phyloP scores from a whole-genome alignment of 1,140 invertebrate species.

The Drosophila takahashii region DNA sequence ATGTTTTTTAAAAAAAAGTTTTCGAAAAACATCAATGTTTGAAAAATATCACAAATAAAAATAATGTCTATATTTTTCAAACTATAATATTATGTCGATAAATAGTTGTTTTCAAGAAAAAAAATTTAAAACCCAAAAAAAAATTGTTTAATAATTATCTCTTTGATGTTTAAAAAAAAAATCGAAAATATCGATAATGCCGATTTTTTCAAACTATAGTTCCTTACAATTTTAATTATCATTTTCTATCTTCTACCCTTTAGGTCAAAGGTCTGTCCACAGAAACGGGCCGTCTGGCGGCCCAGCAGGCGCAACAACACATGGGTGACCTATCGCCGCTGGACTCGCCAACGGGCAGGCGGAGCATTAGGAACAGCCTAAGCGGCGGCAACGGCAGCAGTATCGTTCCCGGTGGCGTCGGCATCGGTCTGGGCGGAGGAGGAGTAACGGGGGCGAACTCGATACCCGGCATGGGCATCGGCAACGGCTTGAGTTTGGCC shows the following conservation, averaged over 20 bases:
- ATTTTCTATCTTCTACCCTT: not conserved
- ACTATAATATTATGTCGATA: too few relatives aligned
- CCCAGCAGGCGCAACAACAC: slow-evolving; percentile 87
- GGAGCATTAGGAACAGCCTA: slow-evolving; percentile 83
- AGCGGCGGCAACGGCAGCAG: slow-evolving; percentile 53
- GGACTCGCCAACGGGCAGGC: slow-evolving; percentile 77
- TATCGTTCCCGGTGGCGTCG: slow-evolving; percentile 45
- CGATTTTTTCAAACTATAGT: too few relatives aligned
- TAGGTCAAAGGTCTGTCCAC: slow-evolving; percentile 91
- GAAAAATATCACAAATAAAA: too few relatives aligned
- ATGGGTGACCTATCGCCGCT: slow-evolving; percentile 76
- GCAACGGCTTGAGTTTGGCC: slow-evolving; percentile 63
- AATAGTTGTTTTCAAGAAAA: too few relatives aligned
- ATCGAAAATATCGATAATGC: too few relatives aligned
- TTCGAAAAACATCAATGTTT: too few relatives aligned
- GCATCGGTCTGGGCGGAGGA: slow-evolving; percentile 26
- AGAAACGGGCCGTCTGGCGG: slow-evolving; percentile 90
- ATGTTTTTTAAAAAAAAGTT: too few relatives aligned
- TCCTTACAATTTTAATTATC: not conserved
- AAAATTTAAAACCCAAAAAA: too few relatives aligned
- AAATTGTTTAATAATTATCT: too few relatives aligned
- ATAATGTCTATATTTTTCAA: too few relatives aligned
- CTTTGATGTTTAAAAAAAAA: too few relatives aligned
- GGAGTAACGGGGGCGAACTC: slow-evolving; percentile 29
- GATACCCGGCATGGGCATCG: slow-evolving; percentile 54